Percentiles rank a stretch among this genome's conserved stretches.
These are phyloP conservation scores for Lota lota DNA, from an alignment of 2,113 vertebrate species.

Conservation along the genomic window DNA sequence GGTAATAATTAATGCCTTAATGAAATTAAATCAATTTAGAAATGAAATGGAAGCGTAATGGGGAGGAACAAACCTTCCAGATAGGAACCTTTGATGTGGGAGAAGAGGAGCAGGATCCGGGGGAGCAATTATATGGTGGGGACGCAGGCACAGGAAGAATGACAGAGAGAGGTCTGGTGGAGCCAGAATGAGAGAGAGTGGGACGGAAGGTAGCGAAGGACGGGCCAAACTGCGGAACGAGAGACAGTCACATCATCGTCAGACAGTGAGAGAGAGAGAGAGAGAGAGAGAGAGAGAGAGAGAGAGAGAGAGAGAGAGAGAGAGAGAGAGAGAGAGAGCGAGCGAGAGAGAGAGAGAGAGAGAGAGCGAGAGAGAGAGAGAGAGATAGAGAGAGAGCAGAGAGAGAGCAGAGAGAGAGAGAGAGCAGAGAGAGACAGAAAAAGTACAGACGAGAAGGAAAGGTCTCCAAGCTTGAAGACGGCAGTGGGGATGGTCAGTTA, in stretches of 20 bases:
- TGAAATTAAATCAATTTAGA: conserved; percentile 13
- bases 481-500: not conserved
- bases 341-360: too few relatives aligned
- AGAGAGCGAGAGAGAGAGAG: too few relatives aligned
- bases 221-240: conserved; percentile 78
- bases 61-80: conserved; percentile 80
- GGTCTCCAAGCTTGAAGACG: not conserved
- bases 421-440: too few relatives aligned
- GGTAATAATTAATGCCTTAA: conserved; percentile 25
- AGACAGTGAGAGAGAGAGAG: not conserved
- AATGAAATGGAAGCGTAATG: conserved; percentile 57
- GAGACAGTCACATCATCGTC: conserved; percentile 57
- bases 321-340: not conserved
- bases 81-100: conserved; percentile 80
- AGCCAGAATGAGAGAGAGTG: conserved; percentile 77
- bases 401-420: not conserved
- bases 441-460: too few relatives aligned
- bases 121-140: conserved; percentile 75
- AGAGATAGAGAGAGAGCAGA: too few relatives aligned
- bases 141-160: conserved; percentile 78
- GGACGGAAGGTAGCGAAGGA: conserved; percentile 82
- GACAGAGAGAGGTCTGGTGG: conserved; percentile 78
- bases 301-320: conserved; percentile 2
- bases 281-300: not conserved
- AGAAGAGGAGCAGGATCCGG: conserved; percentile 76